Evolutionary conservation across 2,113 vertebrate genomes (phyloP).

Genomic region (Bucco capensis): DNA sequence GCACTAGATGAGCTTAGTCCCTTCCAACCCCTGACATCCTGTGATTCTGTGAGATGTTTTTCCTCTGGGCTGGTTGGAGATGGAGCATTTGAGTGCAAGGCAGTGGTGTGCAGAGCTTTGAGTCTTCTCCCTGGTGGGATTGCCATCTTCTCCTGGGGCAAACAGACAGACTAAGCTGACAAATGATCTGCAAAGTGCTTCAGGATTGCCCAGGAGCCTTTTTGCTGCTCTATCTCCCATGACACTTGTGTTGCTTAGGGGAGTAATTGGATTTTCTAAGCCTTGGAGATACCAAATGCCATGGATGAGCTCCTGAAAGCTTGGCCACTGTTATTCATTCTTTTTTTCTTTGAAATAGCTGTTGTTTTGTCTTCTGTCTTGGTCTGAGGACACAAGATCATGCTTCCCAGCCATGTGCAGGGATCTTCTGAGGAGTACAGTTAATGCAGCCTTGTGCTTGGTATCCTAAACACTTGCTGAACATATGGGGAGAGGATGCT

Average conservation of each 20-base stretch:
- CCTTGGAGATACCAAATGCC: background rate
- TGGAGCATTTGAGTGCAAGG: background rate
- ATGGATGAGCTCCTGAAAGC: background rate
- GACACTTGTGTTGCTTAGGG: rapidly evolving
- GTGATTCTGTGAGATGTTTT: background rate
- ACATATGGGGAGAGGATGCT: background rate
- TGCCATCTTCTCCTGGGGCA: background rate
- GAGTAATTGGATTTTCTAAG: background rate
- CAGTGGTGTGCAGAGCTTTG: rapidly evolving
- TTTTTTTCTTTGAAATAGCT: background rate
- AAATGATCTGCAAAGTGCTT: background rate
- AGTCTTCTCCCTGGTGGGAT: background rate
- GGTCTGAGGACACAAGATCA: background rate
- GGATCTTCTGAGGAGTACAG: background rate
- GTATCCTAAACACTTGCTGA: background rate
- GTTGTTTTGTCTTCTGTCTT: background rate
- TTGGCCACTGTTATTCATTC: background rate
- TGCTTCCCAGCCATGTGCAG: background rate
- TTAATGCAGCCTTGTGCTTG: background rate
- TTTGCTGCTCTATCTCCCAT: background rate
- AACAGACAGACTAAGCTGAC: background rate
- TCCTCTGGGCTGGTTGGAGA: background rate
- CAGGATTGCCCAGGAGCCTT: background rate
- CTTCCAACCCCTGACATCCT: no score
- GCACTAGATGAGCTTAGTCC: no score